Evolutionary conservation across 2,888 invertebrate genomes (phyloP), one percentile per base, ranked within the genome.

Genomic region (Lapara coniferarum): DNA sequence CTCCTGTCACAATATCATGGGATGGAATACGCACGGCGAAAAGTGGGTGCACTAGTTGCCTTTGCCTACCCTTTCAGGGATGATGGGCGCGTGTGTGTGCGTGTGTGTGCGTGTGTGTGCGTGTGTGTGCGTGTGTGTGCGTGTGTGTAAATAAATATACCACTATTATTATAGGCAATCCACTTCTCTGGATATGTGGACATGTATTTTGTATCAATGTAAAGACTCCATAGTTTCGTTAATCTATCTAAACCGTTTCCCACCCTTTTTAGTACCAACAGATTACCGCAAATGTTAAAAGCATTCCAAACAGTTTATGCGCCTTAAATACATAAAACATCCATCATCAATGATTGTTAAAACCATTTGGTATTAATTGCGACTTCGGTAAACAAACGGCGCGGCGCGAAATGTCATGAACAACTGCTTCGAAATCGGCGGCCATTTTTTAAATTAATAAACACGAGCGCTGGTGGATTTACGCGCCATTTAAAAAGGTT

Each of bases 381-480:
- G 44, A 3, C n/a, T 37, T 37, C 55, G 30, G 67, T 44, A 55
- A 55, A 55, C 25, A 67, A 67, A 67, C 53, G 67, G 55, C 67
- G 66, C 66, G 66, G 37, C 8, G 55, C 55, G 10, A 67, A 56
- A 56, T 25, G 67, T 53, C 53, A 67, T 16, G 56, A 55, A 63
- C 63, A 67, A 67, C 55, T 67, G 55, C 44, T 16, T 44, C 7
- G 63, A 58, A 63, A 63, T 63, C 63, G 63, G 49, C 19, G 49
- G 46, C 63, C 63, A 63, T 63, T 63, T 63, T 63, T 63, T 16
- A 63, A 63, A 63, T 63, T 63, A 63, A 63, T 63, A 49, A 63
- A 63, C 49, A 63, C 63, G 19, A 46, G 57, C 25, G 30, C 57
- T 14, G 14, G 10, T 46, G 49, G 8, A 25, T 63, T 63, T 19